Percentiles rank a stretch among this genome's conserved stretches.
phyloP scores from a whole-genome alignment of 2,113 vertebrate species.

The Phrynosoma blainvillii region DNA sequence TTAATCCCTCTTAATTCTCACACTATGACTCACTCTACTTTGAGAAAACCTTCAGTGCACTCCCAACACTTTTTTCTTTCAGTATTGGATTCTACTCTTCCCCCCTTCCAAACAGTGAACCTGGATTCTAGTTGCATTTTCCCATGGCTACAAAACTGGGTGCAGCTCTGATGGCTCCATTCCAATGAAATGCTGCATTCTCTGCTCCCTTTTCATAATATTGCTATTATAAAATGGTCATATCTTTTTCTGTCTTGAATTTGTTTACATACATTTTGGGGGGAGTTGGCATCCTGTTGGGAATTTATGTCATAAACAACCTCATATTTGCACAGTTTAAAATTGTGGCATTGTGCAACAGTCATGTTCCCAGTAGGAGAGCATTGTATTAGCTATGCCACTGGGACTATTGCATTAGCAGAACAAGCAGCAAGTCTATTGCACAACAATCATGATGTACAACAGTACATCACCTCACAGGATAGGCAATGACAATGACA shows the following conservation, averaged over 20 bases:
- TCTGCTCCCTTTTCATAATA: not conserved
- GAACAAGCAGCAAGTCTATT: too few species aligned
- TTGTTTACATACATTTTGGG: not conserved
- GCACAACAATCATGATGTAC: too few species aligned
- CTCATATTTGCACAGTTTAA: too few species aligned
- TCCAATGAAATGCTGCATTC: not conserved
- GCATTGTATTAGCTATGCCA: too few species aligned
- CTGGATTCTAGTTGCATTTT: not conserved
- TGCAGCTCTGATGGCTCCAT: not conserved
- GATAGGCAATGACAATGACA: too few species aligned
- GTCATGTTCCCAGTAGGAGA: too few species aligned
- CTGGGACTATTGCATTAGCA: too few species aligned
- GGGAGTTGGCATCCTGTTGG: not conserved
- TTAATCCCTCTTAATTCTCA: conserved; percentile 53
- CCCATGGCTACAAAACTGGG: not conserved
- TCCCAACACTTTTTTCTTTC: not conserved
- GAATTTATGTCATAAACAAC: too few species aligned
- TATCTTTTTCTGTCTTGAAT: not conserved
- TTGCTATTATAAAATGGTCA: not conserved
- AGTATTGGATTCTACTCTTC: not conserved
- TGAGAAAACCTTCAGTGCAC: conserved; percentile 33
- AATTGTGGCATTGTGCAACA: too few species aligned
- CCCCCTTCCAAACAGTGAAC: not conserved
- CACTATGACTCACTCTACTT: conserved; percentile 36
- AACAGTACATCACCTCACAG: too few species aligned